Evolutionary conservation across 2,888 invertebrate species (phyloP).

Genomic region (Chrysomela aeneicollis): DNA sequence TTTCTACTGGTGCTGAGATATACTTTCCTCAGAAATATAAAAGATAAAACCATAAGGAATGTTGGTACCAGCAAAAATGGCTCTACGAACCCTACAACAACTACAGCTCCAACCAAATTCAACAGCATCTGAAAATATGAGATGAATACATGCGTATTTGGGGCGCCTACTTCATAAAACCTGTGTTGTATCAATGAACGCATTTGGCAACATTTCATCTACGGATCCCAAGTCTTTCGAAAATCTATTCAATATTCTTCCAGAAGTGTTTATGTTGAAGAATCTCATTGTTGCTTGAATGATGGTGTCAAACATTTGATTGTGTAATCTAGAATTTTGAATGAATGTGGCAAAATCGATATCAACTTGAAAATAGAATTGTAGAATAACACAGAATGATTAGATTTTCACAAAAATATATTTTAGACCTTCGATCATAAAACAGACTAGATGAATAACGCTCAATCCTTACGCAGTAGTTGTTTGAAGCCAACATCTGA

Average conservation of each 20-base stretch:
- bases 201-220: conserved; percentile 64
- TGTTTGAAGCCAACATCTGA: too few relatives aligned
- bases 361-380: too few relatives aligned
- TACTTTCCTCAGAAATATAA: conserved; percentile 70
- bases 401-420: too few relatives aligned
- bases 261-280: conserved; percentile 80
- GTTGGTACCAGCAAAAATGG: conserved; percentile 74
- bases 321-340: conserved; percentile 70
- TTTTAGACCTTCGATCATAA: too few relatives aligned
- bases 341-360: background rate
- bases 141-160: too few relatives aligned
- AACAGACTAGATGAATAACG: too few relatives aligned
- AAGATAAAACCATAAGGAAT: conserved; percentile 69
- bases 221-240: conserved; percentile 73
- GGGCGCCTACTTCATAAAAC: too few relatives aligned
- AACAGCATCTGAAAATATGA: conserved; percentile 65
- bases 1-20: conserved; percentile 79
- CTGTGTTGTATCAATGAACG: conserved; percentile 62
- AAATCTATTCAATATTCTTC: conserved; percentile 73
- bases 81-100: conserved; percentile 76
- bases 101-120: conserved; percentile 78
- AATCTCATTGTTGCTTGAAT: conserved; percentile 73
- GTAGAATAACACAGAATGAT: too few relatives aligned
- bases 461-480: too few relatives aligned
- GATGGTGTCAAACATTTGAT: conserved; percentile 76